These are phyloP conservation scores for Zaprionus taronus DNA, from an alignment of 1,140 invertebrate species.

Conservation along the genomic window DNA sequence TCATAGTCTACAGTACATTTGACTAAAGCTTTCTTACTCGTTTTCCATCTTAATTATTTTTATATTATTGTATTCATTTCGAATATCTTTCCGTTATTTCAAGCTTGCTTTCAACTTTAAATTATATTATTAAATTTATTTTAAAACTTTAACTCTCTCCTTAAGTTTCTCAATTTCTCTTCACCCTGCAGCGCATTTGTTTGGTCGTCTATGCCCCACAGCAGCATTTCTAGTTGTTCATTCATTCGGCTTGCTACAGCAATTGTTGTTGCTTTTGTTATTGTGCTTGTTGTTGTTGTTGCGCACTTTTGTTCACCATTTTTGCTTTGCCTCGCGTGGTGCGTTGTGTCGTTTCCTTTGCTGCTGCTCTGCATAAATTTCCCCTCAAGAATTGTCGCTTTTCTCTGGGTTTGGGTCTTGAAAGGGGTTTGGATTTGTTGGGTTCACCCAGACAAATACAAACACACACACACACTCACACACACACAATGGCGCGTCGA, in stretches of 20 bases:
- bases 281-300: slow-evolving; percentile 36
- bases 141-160: background rate
- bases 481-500: slow-evolving; percentile 34
- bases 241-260: slow-evolving; percentile 46
- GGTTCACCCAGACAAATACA: background rate
- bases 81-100: too few species aligned
- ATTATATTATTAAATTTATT: background rate
- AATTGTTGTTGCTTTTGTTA: slow-evolving; percentile 38
- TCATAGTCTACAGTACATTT: too few species aligned
- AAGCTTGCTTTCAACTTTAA: too few species aligned
- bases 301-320: slow-evolving; percentile 78
- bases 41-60: too few species aligned
- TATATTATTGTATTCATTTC: too few species aligned
- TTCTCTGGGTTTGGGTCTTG: slow-evolving; percentile 18
- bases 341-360: slow-evolving; percentile 6
- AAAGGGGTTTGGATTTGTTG: slow-evolving; percentile 7
- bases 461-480: slow-evolving; percentile 11
- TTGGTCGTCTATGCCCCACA: slow-evolving; percentile 4
- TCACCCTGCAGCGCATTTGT: background rate
- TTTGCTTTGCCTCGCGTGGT: slow-evolving; percentile 40
- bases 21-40: too few species aligned
- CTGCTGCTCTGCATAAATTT: slow-evolving; percentile 75
- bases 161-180: background rate
- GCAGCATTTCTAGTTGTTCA: slow-evolving; percentile 19
- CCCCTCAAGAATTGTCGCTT: slow-evolving; percentile 73